phyloP scores from a whole-genome alignment of 2,113 vertebrate genomes.

The Fregata magnificens region DNA sequence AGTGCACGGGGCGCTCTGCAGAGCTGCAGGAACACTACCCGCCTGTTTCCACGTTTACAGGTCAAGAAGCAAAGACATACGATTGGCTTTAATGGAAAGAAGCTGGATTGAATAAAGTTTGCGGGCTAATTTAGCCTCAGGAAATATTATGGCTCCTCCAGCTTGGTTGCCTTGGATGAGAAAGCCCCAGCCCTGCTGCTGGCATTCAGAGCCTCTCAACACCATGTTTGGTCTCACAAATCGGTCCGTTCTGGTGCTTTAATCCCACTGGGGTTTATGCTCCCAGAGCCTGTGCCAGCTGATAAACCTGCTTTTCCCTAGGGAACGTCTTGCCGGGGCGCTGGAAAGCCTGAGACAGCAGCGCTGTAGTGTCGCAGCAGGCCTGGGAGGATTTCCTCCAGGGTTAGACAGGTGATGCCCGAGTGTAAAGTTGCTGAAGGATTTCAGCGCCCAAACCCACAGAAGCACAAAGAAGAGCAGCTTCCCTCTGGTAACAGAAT shows the following conservation, averaged over 20 bases:
- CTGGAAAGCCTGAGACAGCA: neutral
- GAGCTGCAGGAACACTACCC: neutral
- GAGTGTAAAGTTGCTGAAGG: neutral
- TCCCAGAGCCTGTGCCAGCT: neutral
- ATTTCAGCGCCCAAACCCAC: neutral
- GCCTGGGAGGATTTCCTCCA: neutral
- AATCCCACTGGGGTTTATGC: neutral
- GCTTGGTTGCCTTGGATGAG: neutral
- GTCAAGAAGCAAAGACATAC: neutral
- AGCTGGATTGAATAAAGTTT: neutral
- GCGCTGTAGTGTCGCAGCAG: neutral
- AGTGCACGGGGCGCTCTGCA: neutral
- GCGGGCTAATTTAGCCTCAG: neutral
- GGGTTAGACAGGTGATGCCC: neutral
- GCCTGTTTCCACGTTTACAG: fast-evolving
- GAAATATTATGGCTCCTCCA: neutral
- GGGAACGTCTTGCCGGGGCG: fast-evolving
- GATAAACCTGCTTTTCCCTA: neutral
- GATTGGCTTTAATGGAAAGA: neutral
- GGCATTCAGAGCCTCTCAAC: neutral
- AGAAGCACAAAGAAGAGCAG: neutral
- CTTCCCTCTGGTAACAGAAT: neutral
- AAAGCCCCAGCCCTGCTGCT: neutral
- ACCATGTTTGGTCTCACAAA: neutral
- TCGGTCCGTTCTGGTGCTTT: neutral